Evolutionary conservation across 2,888 invertebrate genomes (phyloP), one percentile per base, ranked within the genome.

Genomic region (Zootermopsis nevadensis): DNA sequence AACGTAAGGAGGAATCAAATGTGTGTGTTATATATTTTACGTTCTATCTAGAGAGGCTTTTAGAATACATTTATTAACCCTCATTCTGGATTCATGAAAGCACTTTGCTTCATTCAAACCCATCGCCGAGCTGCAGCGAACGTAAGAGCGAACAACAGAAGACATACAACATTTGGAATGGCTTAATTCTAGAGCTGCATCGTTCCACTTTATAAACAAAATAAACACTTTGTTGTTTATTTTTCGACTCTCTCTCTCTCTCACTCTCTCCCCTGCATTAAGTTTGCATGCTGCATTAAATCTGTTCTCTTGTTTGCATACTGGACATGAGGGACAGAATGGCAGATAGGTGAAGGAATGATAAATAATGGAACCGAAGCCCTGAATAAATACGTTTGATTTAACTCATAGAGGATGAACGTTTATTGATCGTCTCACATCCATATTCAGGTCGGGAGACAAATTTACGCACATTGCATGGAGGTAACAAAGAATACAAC

Each of bases 201-300:
- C 8, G 0, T 31, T 35, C 53, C 53, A 55, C 53, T 77, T 55
- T 77, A 55, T 77, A 77, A 77, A 77, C 77, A 77, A 77, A 77
- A 55, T 77, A 77, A 77, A 77, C 77, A 77, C 10, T 77, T 77
- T 77, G 12, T 15, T 77, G 77, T 77, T 77, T 55, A 42, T 77
- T 77, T 77, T 77, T 77, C 27, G n/a, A 42, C 77, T 2, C 12
- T 33, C 31, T 69, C 69, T 67, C 31, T 31, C 38, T 76, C 48
- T 55, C n/a, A 22, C 55, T 60, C 60, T 60, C 27, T 60, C n/a
- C 15, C 27, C 27, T 77, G 77, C 77, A 77, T 77, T 77, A 77
- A 77, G 69, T 8, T 24, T 31, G 69, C 10, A 69, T 69, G 2
- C 22, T 33, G 69, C 19, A 33, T 69, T 69, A 33, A 60, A 60